Percentiles rank a stretch among this genome's conserved stretches.
These are phyloP conservation scores for Myrmecophaga tridactyla DNA, from an alignment of 2,113 vertebrate genomes.

Conservation along the genomic window DNA sequence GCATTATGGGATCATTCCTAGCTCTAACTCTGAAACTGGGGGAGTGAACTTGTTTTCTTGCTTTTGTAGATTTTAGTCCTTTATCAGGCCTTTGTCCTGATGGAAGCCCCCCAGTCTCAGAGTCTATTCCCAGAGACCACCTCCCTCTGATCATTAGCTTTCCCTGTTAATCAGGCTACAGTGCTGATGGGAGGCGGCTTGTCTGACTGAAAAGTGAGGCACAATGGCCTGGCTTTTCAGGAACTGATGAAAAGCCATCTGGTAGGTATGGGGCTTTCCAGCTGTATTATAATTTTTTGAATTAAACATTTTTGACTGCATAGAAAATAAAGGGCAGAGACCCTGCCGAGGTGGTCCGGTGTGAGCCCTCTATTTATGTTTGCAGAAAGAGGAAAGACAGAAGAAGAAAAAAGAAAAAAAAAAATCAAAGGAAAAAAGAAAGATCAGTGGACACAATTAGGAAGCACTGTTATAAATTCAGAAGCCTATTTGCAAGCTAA, in stretches of 20 bases:
- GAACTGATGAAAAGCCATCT: background rate
- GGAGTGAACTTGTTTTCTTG: slow-evolving; percentile 10
- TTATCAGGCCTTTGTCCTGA: slow-evolving; percentile 17
- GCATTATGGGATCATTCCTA: background rate
- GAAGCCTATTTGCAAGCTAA: slow-evolving; percentile 3
- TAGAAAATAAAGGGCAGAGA: slow-evolving; percentile 1
- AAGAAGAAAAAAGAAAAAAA: too few relatives aligned
- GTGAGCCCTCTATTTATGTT: background rate
- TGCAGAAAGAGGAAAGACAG: background rate
- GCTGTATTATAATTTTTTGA: slow-evolving; percentile 31
- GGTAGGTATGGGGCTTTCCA: background rate
- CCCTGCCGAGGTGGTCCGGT: background rate
- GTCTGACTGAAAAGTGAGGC: background rate
- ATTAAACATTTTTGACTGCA: slow-evolving; percentile 47
- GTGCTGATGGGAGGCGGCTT: background rate
- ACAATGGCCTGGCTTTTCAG: slow-evolving; percentile 27
- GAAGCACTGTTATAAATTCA: background rate
- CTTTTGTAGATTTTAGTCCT: background rate
- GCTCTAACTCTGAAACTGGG: background rate
- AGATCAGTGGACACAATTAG: background rate
- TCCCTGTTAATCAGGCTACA: slow-evolving; percentile 28
- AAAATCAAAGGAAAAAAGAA: background rate
- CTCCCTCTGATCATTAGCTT: background rate
- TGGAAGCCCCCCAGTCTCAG: slow-evolving; percentile 12
- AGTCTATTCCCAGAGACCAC: background rate